Evolutionary conservation across 2,888 invertebrate species (phyloP).

Genomic region (Coremacera marginata): DNA sequence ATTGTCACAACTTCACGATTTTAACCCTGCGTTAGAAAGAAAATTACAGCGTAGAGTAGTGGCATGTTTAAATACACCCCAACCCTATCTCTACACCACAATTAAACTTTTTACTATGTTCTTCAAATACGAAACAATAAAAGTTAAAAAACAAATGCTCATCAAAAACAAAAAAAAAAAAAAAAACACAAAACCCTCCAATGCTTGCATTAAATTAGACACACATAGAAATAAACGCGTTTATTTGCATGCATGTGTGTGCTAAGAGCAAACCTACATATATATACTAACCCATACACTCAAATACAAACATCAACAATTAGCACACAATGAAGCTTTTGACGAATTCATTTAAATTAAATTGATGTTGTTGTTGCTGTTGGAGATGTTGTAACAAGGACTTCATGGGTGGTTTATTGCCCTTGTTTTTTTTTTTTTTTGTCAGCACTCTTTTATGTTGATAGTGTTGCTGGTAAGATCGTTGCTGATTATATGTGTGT

Average conservation of each 20-base stretch:
- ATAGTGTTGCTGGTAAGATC: neutral
- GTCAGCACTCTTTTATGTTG: neutral
- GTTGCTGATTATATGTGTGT: neutral
- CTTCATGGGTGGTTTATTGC: neutral
- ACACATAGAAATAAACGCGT: neutral
- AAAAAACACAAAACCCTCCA: neutral
- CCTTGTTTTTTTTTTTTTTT: conserved; percentile 40
- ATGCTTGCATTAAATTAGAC: conserved; percentile 4
- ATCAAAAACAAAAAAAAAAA: neutral
- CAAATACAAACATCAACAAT: conserved; percentile 25
- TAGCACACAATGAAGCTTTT: conserved; percentile 14
- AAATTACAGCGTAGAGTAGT: no score
- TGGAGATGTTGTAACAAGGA: neutral
- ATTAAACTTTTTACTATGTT: no score
- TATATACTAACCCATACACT: conserved; percentile 23
- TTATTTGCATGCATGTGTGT: no score
- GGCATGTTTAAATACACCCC: no score
- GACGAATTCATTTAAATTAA: conserved; percentile 23
- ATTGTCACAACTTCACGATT: no score
- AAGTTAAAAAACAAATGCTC: neutral
- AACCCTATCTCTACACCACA: no score
- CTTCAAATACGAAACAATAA: neutral
- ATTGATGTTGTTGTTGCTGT: conserved; percentile 34
- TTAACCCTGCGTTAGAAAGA: no score
- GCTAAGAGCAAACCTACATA: conserved; percentile 9